Evolutionary conservation across 2,113 vertebrate genomes (phyloP), one percentile per base, ranked within the genome.

Genomic region (Ammodytes dubius): DNA sequence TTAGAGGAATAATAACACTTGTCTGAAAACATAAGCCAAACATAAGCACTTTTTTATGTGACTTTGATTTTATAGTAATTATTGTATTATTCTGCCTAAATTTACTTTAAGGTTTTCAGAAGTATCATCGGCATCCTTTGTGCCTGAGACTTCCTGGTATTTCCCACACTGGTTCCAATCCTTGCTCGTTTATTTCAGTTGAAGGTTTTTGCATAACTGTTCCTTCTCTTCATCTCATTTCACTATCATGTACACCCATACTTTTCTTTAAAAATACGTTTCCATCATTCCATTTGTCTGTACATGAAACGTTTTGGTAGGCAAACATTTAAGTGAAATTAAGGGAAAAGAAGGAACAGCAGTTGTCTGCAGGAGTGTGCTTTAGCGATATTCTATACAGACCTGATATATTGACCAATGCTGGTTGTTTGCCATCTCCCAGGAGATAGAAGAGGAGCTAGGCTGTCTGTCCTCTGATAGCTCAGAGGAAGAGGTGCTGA

Each of bases 401-500:
- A 69, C 37, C 56, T 64, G 45, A 61, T 72, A 7, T 68, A 27
- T n/a, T 87, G 79, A 92, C 72, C 87, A 87, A 70, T 86, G 54
- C 76, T 93, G 87, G 93, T 95, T 97, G 86, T 95, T 14, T 95
- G 88, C 95, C 93, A 94, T 94, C 95, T 91, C 90, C 86, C 83
- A 99, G 98, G 97, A 98, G 89, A 90, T 99, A 95, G 94, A 94
- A 79, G 95, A 96, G 92, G 96, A 98, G 88, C 95, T 99, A 95
- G 97, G 98, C 17, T 88, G 89, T 90, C 95, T 97, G 95, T 97
- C 97, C 87, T 96, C 97, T 91, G 94, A 92, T 94, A 98, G 97
- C 95, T 99, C 97, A 14, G 98, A 99, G 92, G 98, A 99, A 1
- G 96, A 98, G 79, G 95, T 96, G 89, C 93, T 99, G 89, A 99